These are phyloP conservation scores for Trogon melanurus DNA, from an alignment of 2,113 vertebrate genomes.

Conservation along the genomic window DNA sequence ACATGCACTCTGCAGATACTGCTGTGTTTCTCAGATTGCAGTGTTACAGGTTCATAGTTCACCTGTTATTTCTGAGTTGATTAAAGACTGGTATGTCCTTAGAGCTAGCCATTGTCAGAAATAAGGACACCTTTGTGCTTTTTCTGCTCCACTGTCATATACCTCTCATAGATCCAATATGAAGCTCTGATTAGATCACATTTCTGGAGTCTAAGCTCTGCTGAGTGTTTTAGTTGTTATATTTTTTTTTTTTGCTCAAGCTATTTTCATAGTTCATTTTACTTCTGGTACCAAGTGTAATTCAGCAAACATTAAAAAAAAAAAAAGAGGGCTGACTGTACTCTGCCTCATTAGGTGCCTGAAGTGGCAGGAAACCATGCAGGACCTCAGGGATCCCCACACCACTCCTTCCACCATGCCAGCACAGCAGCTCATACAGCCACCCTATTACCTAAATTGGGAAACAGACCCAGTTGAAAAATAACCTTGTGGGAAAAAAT, in stretches of 20 bases:
- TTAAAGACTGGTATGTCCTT: neutral
- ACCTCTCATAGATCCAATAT: neutral
- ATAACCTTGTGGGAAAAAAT: neutral
- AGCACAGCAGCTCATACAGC: neutral
- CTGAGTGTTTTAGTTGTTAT: neutral
- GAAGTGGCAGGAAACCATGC: fast-evolving
- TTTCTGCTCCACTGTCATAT: neutral
- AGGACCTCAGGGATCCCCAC: neutral
- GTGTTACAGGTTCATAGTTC: neutral
- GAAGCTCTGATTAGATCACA: neutral
- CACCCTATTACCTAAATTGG: neutral
- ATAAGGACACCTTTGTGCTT: neutral
- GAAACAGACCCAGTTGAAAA: neutral
- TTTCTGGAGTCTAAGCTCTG: neutral
- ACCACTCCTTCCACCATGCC: fast-evolving
- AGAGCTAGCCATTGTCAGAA: neutral
- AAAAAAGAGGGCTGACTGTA: neutral
- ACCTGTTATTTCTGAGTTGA: neutral
- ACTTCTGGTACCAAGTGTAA: neutral
- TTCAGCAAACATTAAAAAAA: neutral
- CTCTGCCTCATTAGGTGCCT: slow-evolving; percentile 24
- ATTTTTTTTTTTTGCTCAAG: neutral
- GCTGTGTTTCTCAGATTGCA: neutral
- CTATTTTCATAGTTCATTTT: slow-evolving; percentile 15
- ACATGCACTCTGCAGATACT: neutral